Conservation (phyloP, 53 echinoderm and acorn worm genomes). For the Antedon mediterranea region DNA sequence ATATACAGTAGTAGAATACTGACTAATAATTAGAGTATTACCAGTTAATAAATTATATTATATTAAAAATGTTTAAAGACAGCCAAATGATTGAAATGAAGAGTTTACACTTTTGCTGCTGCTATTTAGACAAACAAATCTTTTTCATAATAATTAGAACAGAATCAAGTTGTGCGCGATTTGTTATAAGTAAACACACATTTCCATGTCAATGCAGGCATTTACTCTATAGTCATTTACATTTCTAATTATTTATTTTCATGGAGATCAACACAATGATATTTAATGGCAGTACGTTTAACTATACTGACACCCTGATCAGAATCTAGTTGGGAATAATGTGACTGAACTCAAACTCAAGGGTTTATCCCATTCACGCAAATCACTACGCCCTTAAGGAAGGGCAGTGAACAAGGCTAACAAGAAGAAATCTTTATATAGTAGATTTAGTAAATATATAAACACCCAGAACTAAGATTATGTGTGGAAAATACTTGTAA, state of each 20-base stretch:
- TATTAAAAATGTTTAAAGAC: too few species aligned
- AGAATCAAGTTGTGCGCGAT: too few species aligned
- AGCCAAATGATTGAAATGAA: too few species aligned
- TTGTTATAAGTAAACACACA: not conserved
- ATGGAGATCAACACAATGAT: not conserved
- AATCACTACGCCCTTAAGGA: not conserved
- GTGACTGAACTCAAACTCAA: not conserved
- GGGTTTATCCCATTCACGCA: not conserved
- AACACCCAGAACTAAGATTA: not conserved
- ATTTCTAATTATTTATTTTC: not conserved
- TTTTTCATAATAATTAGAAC: too few species aligned
- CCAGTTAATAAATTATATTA: too few species aligned
- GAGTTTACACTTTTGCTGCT: too few species aligned
- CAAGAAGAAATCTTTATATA: not conserved
- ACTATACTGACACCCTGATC: not conserved
- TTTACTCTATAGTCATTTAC: not conserved
- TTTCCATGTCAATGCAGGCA: not conserved
- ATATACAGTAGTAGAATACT: too few species aligned
- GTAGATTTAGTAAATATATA: not conserved
- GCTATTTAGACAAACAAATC: too few species aligned
- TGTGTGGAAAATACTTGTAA: not conserved
- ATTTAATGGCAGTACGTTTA: not conserved
- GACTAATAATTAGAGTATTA: too few species aligned
- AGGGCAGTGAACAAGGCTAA: not conserved
- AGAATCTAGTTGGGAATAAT: not conserved